Base-by-base conservation (phyloP, 2,113 vertebrate genomes). In the Eubucco bourcierii region DNA sequence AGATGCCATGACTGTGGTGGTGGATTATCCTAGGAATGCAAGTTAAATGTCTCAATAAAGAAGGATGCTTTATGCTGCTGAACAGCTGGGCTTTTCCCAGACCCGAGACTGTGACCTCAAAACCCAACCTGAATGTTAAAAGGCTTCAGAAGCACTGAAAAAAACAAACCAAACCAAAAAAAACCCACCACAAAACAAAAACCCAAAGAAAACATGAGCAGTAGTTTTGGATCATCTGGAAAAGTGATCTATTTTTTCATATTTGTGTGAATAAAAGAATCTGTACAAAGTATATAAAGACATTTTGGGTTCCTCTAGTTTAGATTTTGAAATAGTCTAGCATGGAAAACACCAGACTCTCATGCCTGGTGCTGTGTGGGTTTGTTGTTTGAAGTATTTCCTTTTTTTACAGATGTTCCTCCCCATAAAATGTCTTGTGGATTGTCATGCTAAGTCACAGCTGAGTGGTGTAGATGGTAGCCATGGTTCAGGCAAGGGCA, bases 21-120 rank as follows among this genome's bases (percentile, higher is more conserved):
- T 34, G 58, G 19, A 14, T 70, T 81, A 87, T 84, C 75, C 78
- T 73, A 83, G 90, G 96, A 95, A 95, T 95, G 87, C 75, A 37
- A 77, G 68, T 77, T 71, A 39, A 24, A 70, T 78, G 56, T 80
- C 66, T 60, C 44, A 18, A 13, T 93, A 55, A 90, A 95, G 77
- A 53, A 66, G 29, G 63, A 71, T 10, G 47, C 80, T 94, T 77
- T 52, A 27, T 95, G 59, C 84, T 87, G 67, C 59, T n/a, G n/a
- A 80, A 61, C 86, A 93, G 87, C 82, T 94, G 93, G 8, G 80
- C 84, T 80, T 64, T 81, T 58, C 64, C 34, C 61, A 93, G 89
- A 39, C 85, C 71, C 60, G 56, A 58, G 83, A 81, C 75, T 93
- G 75, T 90, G 87, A 88, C 85, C 85, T 94, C 56, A 94, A 50